Evolutionary conservation across 2,797 vertebrate species (phyloP).

Genomic region (Poeciliopsis presidionis): DNA sequence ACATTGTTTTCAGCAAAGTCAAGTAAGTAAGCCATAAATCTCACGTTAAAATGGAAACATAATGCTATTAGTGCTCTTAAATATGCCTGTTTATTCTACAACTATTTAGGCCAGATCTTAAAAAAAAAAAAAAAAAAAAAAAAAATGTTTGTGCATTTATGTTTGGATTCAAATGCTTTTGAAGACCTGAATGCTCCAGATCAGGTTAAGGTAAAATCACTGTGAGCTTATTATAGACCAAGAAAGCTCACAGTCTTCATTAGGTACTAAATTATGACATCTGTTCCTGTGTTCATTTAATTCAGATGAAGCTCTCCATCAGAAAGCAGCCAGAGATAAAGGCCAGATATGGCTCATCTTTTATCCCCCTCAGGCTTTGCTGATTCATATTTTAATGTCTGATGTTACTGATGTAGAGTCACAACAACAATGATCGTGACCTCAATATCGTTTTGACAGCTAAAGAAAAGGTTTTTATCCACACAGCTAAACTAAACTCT

Average conservation of each 20-base stretch:
- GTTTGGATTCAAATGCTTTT: background rate
- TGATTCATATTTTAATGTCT: constrained; percentile 54
- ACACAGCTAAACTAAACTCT: constrained; percentile 22
- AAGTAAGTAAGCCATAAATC: constrained; percentile 83
- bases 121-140: background rate
- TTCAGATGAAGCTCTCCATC: constrained; percentile 13
- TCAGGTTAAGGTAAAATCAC: background rate
- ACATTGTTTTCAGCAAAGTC: constrained; percentile 99
- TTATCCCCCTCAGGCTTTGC: constrained; percentile 46
- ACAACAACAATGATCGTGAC: constrained; percentile 55
- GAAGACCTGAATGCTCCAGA: background rate
- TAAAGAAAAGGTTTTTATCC: constrained; percentile 31
- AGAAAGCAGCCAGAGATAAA: constrained; percentile 43
- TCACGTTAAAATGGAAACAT: background rate
- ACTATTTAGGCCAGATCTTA: no score
- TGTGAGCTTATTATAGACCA: background rate
- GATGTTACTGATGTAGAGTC: constrained; percentile 37
- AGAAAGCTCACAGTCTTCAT: background rate
- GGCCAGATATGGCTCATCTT: constrained; percentile 53
- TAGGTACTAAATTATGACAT: constrained; percentile 3
- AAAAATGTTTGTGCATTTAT: background rate
- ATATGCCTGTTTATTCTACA: background rate
- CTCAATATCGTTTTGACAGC: constrained; percentile 44
- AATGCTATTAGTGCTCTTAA: background rate
- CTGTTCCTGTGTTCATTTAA: constrained; percentile 2